A percentile compares a stretch with the other conserved stretches of the same genome.
These are phyloP conservation scores for Spodoptera picta DNA, from an alignment of 2,888 invertebrate species.

Conservation along the genomic window DNA sequence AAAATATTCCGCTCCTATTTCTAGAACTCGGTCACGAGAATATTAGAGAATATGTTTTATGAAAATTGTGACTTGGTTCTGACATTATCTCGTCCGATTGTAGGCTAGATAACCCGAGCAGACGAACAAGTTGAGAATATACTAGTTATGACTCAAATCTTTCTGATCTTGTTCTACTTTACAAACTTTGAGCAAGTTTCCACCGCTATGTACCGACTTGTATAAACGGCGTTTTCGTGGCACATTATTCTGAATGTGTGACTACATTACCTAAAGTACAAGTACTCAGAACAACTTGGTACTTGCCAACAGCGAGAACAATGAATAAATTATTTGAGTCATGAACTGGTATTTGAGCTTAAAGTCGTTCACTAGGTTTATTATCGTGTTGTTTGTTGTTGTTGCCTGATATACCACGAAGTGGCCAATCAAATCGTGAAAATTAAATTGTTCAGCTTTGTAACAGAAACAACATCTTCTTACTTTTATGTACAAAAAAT, in stretches of 20 bases:
- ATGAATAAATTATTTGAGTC: slow-evolving; percentile 60
- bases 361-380: slow-evolving; percentile 65
- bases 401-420: slow-evolving; percentile 46
- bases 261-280: slow-evolving; percentile 27
- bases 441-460: slow-evolving; percentile 35
- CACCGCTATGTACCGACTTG: slow-evolving; percentile 1
- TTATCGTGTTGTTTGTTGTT: slow-evolving; percentile 56
- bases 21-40: slow-evolving; percentile 43
- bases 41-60: slow-evolving; percentile 20
- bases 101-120: slow-evolving; percentile 17
- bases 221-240: slow-evolving; percentile 10
- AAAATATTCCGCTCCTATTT: slow-evolving; percentile 33
- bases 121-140: neutral
- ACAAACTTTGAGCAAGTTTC: slow-evolving; percentile 28
- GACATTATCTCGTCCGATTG: slow-evolving; percentile 36
- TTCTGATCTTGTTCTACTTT: slow-evolving; percentile 18
- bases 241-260: slow-evolving; percentile 9
- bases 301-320: slow-evolving; percentile 51
- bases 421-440: slow-evolving; percentile 41
- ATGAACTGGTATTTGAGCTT: slow-evolving; percentile 55
- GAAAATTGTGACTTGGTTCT: slow-evolving; percentile 22
- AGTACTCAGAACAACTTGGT: slow-evolving; percentile 21
- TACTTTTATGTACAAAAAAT: slow-evolving; percentile 38
- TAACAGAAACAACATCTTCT: slow-evolving; percentile 37
- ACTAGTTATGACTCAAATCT: slow-evolving; percentile 17